Evolutionary conservation across 2,888 invertebrate species (phyloP).

Genomic region (Nasonia oneida): DNA sequence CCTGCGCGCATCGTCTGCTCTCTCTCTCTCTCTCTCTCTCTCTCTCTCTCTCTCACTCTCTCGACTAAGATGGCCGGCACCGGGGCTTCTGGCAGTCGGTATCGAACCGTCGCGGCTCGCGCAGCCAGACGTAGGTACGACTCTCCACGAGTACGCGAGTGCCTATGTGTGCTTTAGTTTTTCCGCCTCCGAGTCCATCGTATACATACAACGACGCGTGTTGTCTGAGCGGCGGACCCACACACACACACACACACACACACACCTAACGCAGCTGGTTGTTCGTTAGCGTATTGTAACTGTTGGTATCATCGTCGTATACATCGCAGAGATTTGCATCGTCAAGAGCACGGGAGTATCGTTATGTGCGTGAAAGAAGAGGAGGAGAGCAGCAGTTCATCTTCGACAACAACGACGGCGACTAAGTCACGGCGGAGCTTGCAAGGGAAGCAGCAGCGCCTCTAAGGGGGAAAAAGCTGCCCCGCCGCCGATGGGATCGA

Average conservation of each 20-base stretch:
- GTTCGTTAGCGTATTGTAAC: too few species aligned
- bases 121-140: neutral
- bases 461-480: slow-evolving; percentile 4
- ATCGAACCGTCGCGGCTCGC: slow-evolving; percentile 48
- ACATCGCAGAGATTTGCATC: neutral
- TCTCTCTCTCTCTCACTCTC: neutral
- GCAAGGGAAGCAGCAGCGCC: neutral
- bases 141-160: neutral
- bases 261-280: too few species aligned
- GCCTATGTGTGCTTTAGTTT: neutral
- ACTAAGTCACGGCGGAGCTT: neutral
- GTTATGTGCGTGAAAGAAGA: neutral
- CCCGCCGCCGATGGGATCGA: slow-evolving; percentile 46
- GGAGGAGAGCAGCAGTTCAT: neutral
- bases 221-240: too few species aligned
- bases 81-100: slow-evolving; percentile 35
- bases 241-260: too few species aligned
- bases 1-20: neutral
- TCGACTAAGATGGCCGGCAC: slow-evolving; percentile 47
- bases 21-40: neutral
- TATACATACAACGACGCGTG: too few species aligned
- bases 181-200: neutral
- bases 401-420: neutral
- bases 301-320: too few species aligned
- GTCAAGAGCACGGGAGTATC: neutral